These are phyloP conservation scores for Meloidogyne exigua DNA, from an alignment of 1,140 invertebrate species.

Conservation along the genomic window DNA sequence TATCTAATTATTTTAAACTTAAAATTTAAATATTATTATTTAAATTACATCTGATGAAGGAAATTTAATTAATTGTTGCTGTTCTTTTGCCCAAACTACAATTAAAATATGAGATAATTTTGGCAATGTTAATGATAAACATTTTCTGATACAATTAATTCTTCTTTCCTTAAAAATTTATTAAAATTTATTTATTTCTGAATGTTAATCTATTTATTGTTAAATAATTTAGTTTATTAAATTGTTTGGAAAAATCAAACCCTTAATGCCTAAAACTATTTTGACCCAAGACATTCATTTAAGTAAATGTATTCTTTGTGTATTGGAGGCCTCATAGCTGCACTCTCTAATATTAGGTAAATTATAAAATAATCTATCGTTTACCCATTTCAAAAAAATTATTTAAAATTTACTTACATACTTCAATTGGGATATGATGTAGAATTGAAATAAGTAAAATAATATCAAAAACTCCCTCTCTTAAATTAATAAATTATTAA, in stretches of 20 bases:
- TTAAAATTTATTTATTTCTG: neutral
- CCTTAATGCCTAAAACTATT: no score
- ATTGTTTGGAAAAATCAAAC: no score
- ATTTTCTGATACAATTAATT: constrained; percentile 14
- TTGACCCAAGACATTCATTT: no score
- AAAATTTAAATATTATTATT: neutral
- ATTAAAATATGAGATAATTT: neutral
- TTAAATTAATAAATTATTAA: neutral
- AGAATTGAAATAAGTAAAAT: constrained; percentile 16
- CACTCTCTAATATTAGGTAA: no score
- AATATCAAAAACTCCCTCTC: constrained; percentile 8
- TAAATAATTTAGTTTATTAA: no score
- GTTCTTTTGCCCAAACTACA: constrained; percentile 25
- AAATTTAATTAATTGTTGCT: constrained; percentile 10
- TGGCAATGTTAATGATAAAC: constrained; percentile 9
- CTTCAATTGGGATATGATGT: constrained; percentile 19
- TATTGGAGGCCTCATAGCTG: no score
- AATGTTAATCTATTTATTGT: neutral
- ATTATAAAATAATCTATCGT: no score
- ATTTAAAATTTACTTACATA: neutral
- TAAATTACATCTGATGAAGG: constrained; percentile 12
- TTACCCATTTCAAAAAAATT: no score
- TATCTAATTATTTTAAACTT: constrained; percentile 4
- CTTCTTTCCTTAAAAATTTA: constrained; percentile 3
- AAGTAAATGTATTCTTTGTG: no score